Percentiles rank a stretch among this genome's conserved stretches.
These are phyloP conservation scores for Sander lucioperca DNA, from an alignment of 2,113 vertebrate species.

Conservation along the genomic window DNA sequence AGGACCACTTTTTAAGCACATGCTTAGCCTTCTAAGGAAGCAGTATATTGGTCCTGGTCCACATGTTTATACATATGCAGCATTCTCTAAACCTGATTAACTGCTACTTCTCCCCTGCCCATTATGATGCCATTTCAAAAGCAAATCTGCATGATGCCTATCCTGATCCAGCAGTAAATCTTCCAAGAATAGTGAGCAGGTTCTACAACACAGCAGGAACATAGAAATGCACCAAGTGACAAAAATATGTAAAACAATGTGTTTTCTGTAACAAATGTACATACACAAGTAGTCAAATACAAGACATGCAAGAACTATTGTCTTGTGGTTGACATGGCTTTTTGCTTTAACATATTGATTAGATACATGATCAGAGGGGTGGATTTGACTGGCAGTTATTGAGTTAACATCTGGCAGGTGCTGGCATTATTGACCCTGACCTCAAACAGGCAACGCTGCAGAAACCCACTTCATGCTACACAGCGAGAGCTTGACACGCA, in stretches of 20 bases:
- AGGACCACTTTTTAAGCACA: slow-evolving; percentile 49
- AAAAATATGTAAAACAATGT: slow-evolving; percentile 16
- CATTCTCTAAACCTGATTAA: slow-evolving; percentile 19
- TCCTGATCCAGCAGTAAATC: slow-evolving; percentile 20
- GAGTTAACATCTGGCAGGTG: slow-evolving; percentile 48
- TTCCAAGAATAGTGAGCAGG: slow-evolving; percentile 8
- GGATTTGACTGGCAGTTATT: slow-evolving; percentile 57
- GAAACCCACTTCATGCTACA: slow-evolving; percentile 15
- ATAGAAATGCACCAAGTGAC: not conserved
- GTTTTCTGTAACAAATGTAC: not conserved
- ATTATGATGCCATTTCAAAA: slow-evolving; percentile 35
- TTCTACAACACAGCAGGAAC: slow-evolving; percentile 1
- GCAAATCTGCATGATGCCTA: slow-evolving; percentile 8
- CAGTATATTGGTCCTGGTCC: not conserved
- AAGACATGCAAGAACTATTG: slow-evolving; percentile 21
- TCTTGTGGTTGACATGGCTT: slow-evolving; percentile 42
- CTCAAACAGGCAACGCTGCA: slow-evolving; percentile 17
- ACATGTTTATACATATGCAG: slow-evolving; percentile 29
- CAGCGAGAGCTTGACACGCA: slow-evolving; percentile 19
- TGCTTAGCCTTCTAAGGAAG: slow-evolving; percentile 48
- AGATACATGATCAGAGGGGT: slow-evolving; percentile 32
- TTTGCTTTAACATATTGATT: slow-evolving; percentile 66
- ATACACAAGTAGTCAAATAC: not conserved
- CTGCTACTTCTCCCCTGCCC: not conserved
- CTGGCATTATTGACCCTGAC: slow-evolving; percentile 42